These are phyloP conservation scores for Axea sp. DNA, from an alignment of 2,888 invertebrate genomes.

Conservation along the genomic window DNA sequence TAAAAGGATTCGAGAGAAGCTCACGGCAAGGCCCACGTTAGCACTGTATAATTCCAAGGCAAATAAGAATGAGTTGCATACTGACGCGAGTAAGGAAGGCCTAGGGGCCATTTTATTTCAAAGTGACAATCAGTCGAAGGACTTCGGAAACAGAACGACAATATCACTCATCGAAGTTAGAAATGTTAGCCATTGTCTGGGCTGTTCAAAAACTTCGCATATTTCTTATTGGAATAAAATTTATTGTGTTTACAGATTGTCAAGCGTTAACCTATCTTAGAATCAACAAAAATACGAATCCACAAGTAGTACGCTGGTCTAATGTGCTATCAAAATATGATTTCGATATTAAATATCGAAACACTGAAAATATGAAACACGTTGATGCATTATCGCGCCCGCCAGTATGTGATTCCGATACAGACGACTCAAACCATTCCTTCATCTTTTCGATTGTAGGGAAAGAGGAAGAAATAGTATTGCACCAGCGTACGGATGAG, in stretches of 20 bases:
- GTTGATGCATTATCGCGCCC: constrained; percentile 6
- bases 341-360: background rate
- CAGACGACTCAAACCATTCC: too few relatives aligned
- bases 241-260: background rate
- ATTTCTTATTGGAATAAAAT: background rate
- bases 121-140: background rate
- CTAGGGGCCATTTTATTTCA: background rate
- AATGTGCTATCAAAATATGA: background rate
- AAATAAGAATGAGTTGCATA: background rate
- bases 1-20: too few relatives aligned
- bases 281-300: too few relatives aligned
- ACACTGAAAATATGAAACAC: background rate
- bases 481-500: too few relatives aligned
- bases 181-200: constrained; percentile 5
- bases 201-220: constrained; percentile 14
- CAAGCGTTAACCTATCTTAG: too few relatives aligned
- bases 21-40: too few relatives aligned
- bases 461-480: too few relatives aligned
- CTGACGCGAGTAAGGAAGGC: background rate
- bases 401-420: constrained; percentile 7
- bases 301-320: constrained; percentile 4
- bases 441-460: too few relatives aligned
- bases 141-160: background rate
- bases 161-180: constrained; percentile 13
- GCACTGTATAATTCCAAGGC: background rate